Percentiles rank a stretch among this genome's conserved stretches.
These are phyloP conservation scores for Monopterus albus DNA, from an alignment of 2,113 vertebrate genomes.

Conservation along the genomic window DNA sequence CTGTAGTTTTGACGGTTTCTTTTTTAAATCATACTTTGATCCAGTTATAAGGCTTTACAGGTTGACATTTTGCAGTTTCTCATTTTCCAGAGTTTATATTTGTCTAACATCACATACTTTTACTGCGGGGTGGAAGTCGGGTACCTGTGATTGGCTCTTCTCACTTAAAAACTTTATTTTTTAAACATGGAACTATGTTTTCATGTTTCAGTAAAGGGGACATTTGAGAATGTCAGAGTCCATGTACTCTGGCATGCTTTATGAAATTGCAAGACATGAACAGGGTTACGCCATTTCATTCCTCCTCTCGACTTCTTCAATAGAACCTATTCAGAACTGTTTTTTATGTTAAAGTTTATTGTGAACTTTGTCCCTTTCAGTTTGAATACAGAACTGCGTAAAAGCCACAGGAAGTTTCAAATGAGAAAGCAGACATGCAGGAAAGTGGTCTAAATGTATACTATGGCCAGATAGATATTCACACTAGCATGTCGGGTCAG, in stretches of 20 bases:
- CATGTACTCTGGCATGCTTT: too few relatives aligned
- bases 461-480: too few relatives aligned
- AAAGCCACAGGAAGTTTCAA: too few relatives aligned
- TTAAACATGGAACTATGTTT: background rate
- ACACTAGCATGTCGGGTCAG: too few relatives aligned
- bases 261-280: too few relatives aligned
- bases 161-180: too few relatives aligned
- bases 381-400: background rate
- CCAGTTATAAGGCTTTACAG: background rate
- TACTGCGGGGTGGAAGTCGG: background rate
- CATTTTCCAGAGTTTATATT: background rate
- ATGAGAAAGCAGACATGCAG: too few relatives aligned
- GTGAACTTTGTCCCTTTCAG: background rate
- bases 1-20: background rate
- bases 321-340: background rate
- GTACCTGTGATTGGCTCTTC: too few relatives aligned
- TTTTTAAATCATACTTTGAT: background rate
- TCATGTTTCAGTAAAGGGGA: background rate
- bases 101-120: background rate
- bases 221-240: background rate
- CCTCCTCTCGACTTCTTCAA: background rate
- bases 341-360: background rate
- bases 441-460: too few relatives aligned
- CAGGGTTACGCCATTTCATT: background rate
- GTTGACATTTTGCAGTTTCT: background rate